Evolutionary conservation across 2,797 vertebrate genomes (phyloP), one percentile per base, ranked within the genome.

Genomic region (Cossypha heuglini): DNA sequence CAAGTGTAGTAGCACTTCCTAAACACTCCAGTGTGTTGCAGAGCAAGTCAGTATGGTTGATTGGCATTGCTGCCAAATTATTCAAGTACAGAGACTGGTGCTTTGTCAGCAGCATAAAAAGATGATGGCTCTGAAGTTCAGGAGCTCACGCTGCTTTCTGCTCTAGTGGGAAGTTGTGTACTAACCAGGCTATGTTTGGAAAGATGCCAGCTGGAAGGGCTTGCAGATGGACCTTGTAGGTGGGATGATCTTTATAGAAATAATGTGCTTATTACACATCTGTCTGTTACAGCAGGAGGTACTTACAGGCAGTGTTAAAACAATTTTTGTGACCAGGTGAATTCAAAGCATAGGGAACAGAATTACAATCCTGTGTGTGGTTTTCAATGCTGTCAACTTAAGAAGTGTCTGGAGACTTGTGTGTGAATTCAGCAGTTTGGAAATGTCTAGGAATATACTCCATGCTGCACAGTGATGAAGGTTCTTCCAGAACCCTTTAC

Each of bases 21-120:
- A 90, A 94, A 93, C 64, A 67, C 63, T 90, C 61, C 86, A 87
- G 37, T 46, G 85, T 94, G 89, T 91, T 90, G 42, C 72, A 71
- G 91, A 85, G 93, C 37, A 85, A 76, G 81, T 76, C 59, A 49
- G 57, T 45, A 21, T 49, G 64, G 64, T 33, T 83, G 89, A 79
- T 83, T 82, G 87, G 25, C 75, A 58, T 57, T 82, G 42, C 78
- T 91, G 48, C 52, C 72, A 86, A 83, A 64, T 83, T 28, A 35
- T 66, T 85, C 1, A 0, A 74, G 38, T 57, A n/a, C 29, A 42
- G 86, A 87, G 66, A 64, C 16, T 74, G 85, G 64, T 79, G 64
- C 63, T 83, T 74, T 94, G 52, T 89, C 81, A 79, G 71, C 78
- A 87, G 31, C 48, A 26, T 62, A 64, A 62, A 31, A 40, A 76